Evolutionary conservation across 2,797 vertebrate species (phyloP).

Genomic region (Coccyzus lansbergi): DNA sequence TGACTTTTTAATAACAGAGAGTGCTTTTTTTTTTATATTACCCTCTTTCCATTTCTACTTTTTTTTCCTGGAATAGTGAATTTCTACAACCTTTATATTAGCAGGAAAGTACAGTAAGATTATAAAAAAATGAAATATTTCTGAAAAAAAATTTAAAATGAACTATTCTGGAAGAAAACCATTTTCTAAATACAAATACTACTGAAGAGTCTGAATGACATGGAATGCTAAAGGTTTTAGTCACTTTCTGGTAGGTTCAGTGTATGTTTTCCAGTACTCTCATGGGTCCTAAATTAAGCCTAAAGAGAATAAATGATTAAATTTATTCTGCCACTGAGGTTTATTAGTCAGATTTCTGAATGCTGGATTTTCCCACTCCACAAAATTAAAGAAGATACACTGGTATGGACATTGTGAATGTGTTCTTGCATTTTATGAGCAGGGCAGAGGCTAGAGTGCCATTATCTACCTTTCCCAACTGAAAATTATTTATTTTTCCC

Average conservation of each 20-base stretch:
- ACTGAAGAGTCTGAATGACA: background rate
- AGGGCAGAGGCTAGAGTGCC: background rate
- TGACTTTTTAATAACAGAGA: background rate
- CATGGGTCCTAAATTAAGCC: background rate
- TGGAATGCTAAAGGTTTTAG: background rate
- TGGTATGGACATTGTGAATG: background rate
- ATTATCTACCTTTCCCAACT: background rate
- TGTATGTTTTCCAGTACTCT: background rate
- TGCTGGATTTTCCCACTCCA: background rate
- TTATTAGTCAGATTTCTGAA: background rate
- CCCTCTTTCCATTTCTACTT: background rate
- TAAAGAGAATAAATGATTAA: background rate
- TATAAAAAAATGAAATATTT: background rate
- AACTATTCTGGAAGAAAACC: background rate
- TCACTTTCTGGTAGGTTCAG: background rate
- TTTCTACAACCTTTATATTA: background rate
- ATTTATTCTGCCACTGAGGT: background rate
- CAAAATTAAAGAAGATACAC: background rate
- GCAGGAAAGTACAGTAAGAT: background rate
- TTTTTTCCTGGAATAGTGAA: background rate
- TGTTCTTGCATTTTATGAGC: background rate
- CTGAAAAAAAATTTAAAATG: too few species aligned
- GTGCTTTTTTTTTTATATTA: background rate
- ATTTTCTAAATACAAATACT: background rate
- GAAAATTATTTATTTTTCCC: background rate